A percentile compares a stretch with the other conserved stretches of the same genome.
Conservation (phyloP, 2,888 invertebrate genomes). For the Serrognathus titanus region DNA sequence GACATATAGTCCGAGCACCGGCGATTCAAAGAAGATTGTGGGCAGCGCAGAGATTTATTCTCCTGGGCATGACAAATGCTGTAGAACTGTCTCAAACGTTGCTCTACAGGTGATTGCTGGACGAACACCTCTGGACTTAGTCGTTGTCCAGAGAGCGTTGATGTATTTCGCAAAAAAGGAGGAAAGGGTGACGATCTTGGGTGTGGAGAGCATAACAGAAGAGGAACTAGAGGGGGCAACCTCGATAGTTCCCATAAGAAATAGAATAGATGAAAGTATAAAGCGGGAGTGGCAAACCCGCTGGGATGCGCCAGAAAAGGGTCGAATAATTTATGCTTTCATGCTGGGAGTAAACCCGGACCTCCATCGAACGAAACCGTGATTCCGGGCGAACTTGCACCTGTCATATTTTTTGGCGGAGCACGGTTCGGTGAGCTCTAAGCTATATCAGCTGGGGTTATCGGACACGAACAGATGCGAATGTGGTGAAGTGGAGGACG, state of each 20-base stretch:
- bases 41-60: background rate
- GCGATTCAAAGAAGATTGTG: background rate
- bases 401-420: background rate
- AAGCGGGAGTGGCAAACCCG: no score
- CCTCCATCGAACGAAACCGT: background rate
- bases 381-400: background rate
- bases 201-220: background rate
- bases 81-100: no score
- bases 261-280: background rate
- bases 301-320: no score
- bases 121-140: background rate
- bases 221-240: background rate
- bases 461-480: background rate
- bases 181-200: background rate
- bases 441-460: background rate
- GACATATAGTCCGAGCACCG: background rate
- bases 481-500: background rate
- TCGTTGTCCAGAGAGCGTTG: background rate
- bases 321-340: no score
- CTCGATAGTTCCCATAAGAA: no score
- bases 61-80: background rate
- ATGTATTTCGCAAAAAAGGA: background rate
- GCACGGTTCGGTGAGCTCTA: background rate
- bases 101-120: constrained; percentile 3
- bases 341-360: background rate